Base-by-base conservation (phyloP, 2,797 vertebrate genomes). In the Neomorphus geoffroyi region DNA sequence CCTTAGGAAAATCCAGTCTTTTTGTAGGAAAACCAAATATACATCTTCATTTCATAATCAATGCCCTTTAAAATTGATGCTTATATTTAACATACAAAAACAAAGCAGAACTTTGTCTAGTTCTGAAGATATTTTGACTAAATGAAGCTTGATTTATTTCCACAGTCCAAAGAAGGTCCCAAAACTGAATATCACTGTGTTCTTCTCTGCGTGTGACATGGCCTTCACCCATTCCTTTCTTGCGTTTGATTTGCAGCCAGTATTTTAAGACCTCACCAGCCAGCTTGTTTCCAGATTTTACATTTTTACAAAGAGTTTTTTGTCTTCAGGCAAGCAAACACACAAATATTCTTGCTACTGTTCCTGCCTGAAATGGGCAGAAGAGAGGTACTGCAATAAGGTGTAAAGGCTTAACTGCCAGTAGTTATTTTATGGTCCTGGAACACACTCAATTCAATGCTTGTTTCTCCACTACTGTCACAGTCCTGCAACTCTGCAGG, bases 301-400 rank as follows among this genome's bases (percentile, higher is more conserved):
- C 83, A 83, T 93, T 97, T 97, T 97, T 87, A 95, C 92, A 96
- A 95, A 90, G 88, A 94, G 32, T 23, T 90, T 85, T 94, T 95
- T 92, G 77, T 92, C 86, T 94, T 90, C 73, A 85, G 50, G 77
- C 50, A 89, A 93, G n/a, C 48, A 91, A 94, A 96, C 24, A 24
- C 26, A 69, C 21, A 51, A 88, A 67, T 91, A 57, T 67, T 91
- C 22, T 64, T 70, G 58, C 78, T 79, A 64, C 24, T 92, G 35
- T 64, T 89, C 70, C 51, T 32, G 30, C 18, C 60, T 87, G 80
- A 82, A 89, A 75, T 1, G 4, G 30, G 60, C 30, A 85, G 39
- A 67, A 66, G 67, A 87, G 56, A 33, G 48, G 32, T 53, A 79
- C 43, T 73, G 35, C 56, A 91, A n/a, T 45, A 60, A 87, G 17